Evolutionary conservation across 2,888 invertebrate genomes (phyloP).

Genomic region (Dynastes tityus): DNA sequence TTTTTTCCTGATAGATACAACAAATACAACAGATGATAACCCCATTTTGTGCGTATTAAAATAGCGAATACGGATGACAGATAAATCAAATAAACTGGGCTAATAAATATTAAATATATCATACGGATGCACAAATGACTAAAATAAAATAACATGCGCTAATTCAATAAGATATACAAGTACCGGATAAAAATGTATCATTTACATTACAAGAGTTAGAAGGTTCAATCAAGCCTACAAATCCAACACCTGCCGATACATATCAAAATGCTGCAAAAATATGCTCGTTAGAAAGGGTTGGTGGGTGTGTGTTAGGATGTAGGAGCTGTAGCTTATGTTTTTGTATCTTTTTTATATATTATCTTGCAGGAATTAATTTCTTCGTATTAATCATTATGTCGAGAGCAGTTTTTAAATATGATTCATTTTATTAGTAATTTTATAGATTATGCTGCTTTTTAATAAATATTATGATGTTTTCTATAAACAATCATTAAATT

Average conservation of each 20-base stretch:
- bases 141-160: background rate
- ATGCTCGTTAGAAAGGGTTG: conserved; percentile 12
- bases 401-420: background rate
- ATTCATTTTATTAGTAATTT: conserved; percentile 3
- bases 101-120: conserved; percentile 4
- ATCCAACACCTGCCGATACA: conserved; percentile 34
- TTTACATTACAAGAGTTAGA: background rate
- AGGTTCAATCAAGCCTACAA: conserved; percentile 31
- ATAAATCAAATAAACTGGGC: background rate
- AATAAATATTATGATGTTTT: no score
- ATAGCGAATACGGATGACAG: no score
- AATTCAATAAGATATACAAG: conserved; percentile 10
- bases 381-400: background rate
- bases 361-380: background rate
- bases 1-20: no score
- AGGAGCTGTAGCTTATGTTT: background rate
- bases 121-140: conserved; percentile 13
- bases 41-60: no score
- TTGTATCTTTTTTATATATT: background rate
- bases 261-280: conserved; percentile 26
- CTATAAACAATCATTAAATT: no score
- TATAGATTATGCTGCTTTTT: background rate
- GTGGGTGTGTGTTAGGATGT: background rate
- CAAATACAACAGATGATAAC: no score
- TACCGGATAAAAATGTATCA: background rate